Conservation (phyloP, 2,888 invertebrate genomes). For the Panopea generosa region DNA sequence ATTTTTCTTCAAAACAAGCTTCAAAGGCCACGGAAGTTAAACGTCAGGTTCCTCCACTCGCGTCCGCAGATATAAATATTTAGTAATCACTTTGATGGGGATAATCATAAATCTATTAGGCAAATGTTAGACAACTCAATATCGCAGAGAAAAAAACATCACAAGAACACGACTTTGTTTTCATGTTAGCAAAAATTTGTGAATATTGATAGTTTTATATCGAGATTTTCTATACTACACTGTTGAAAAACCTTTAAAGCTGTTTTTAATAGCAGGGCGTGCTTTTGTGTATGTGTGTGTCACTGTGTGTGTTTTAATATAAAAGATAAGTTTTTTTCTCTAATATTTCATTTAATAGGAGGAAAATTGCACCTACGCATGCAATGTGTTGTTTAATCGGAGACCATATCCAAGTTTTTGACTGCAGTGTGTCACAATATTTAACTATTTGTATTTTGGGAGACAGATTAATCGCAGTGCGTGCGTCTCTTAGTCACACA, state of each 20-base stretch:
- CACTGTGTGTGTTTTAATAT: no score
- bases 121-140: conserved; percentile 29
- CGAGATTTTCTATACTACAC: not conserved
- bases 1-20: conserved; percentile 35
- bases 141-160: not conserved
- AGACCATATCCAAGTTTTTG: no score
- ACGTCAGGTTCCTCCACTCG: conserved; percentile 7
- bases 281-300: no score
- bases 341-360: no score
- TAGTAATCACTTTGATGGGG: not conserved
- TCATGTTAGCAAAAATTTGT: not conserved
- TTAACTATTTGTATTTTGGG: no score
- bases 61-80: conserved; percentile 25
- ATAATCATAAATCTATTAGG: conserved; percentile 33
- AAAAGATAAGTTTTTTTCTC: no score
- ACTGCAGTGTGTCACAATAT: no score
- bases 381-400: no score
- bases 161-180: not conserved
- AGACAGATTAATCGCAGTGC: not conserved
- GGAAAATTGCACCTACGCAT: no score
- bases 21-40: conserved; percentile 33
- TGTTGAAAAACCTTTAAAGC: no score
- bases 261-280: no score
- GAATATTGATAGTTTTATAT: not conserved
- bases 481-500: no score